Base-by-base conservation (phyloP, 2,113 vertebrate species). In the Hippocampus abdominalis region DNA sequence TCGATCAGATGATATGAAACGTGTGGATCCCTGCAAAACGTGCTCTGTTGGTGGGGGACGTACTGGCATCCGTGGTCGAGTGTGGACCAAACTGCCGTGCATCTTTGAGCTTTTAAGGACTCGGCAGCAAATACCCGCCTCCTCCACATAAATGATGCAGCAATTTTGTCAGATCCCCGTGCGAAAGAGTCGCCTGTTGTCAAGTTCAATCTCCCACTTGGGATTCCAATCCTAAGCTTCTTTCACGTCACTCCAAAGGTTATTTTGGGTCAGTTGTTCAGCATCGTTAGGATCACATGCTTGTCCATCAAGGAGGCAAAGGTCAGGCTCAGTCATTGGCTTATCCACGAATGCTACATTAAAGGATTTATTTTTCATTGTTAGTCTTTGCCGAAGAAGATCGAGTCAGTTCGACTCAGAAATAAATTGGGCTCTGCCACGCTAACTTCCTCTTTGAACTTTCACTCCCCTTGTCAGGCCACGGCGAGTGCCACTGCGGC, bases 401-500 rank as follows among this genome's bases (percentile, higher is more conserved):
- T 63, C 8, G 20, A 21, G 36, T 40, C 61, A 6, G 18, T 39
- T 63, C 8, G 9, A 21, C 61, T 40, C 61, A 2, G 25, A 57
- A 27, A 15, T 25, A 57, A 57, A 23, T 12, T 56, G 54, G 54
- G 9, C 12, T 56, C 2, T n/a, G 1, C 21, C 40, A 16, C 18
- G 2, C 48, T 74, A 1, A 60, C 25, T 20, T 64, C 2, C 27
- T 46, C 27, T n/a, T 36, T 15, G 64, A 1, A 1, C 59, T 63
- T 21, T 64, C 15, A 71, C 44, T 61, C 0, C 74, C 48, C 48
- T 0, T 1, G n/a, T 6, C 86, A 99, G 97, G 95, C 84, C 97
- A 96, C 0, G 97, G 97, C 0, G 96, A 98, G 23, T 99, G 97
- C 76, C 94, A 98, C 88, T 99, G 97, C 0, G 97, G 97, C 12